Conservation (phyloP, 2,888 invertebrate genomes). For the Napeogenes inachia region DNA sequence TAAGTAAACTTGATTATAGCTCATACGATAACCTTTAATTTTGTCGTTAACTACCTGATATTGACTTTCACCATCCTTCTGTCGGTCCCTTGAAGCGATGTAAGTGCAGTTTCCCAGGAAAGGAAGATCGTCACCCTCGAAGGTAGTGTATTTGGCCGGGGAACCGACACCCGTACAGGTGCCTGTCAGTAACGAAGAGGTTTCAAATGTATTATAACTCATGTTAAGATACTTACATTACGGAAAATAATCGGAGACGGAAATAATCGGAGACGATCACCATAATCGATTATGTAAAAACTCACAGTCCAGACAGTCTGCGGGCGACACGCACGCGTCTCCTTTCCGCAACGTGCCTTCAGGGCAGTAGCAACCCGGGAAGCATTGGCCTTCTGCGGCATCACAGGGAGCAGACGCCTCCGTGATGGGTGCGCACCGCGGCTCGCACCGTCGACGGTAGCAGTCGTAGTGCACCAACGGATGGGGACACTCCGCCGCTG, state of each 20-base stretch:
- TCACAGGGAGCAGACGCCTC: constrained; percentile 75
- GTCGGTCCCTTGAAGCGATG: constrained; percentile 82
- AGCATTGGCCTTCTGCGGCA: constrained; percentile 81
- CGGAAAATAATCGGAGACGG: neutral
- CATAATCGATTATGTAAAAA: neutral
- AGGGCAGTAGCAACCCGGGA: constrained; percentile 91
- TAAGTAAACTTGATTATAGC: neutral
- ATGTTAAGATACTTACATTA: neutral
- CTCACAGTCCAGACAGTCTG: constrained; percentile 86
- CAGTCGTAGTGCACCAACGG: constrained; percentile 90
- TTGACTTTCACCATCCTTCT: constrained; percentile 72
- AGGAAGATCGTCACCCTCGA: constrained; percentile 87
- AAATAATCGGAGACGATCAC: neutral
- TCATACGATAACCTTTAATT: neutral
- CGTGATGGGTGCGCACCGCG: constrained; percentile 78
- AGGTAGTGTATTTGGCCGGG: constrained; percentile 86
- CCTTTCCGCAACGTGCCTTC: constrained; percentile 81
- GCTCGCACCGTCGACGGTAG: constrained; percentile 87
- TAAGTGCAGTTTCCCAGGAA: constrained; percentile 92
- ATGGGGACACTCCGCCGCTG: constrained; percentile 83
- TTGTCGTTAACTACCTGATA: constrained; percentile 47
- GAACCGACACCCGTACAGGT: constrained; percentile 86
- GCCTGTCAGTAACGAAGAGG: constrained; percentile 44
- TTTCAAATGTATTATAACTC: neutral
- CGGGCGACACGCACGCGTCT: constrained; percentile 82